A percentile compares a stretch with the other conserved stretches of the same genome.
These are phyloP conservation scores for Tipula confusa DNA, from an alignment of 2,888 invertebrate genomes.

Conservation along the genomic window DNA sequence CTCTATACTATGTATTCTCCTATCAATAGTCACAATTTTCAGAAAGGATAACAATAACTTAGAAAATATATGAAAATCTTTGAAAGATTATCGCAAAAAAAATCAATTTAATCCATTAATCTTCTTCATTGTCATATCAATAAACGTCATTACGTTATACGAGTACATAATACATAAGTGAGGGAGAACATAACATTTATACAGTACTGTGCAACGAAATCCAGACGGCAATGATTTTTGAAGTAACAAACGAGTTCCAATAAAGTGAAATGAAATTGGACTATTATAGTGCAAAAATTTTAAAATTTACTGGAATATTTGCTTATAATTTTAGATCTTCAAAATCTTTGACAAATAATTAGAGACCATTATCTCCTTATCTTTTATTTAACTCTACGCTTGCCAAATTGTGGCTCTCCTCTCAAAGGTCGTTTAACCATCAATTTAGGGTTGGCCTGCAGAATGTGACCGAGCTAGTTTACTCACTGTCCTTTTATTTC, in stretches of 20 bases:
- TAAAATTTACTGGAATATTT: too few species aligned
- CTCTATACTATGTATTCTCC: neutral
- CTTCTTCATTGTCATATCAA: constrained; percentile 25
- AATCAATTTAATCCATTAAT: constrained; percentile 20
- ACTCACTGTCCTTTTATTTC: too few species aligned
- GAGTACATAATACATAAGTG: neutral
- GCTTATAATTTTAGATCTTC: too few species aligned
- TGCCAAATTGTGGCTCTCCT: too few species aligned
- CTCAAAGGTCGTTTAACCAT: too few species aligned
- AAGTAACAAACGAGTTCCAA: too few species aligned
- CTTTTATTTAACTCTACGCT: too few species aligned
- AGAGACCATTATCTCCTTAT: too few species aligned
- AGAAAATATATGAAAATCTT: neutral
- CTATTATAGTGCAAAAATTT: too few species aligned
- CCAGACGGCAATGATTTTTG: neutral
- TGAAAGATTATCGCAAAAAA: neutral
- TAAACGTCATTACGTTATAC: neutral
- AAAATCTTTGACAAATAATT: neutral
- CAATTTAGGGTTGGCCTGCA: too few species aligned
- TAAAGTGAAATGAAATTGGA: too few species aligned
- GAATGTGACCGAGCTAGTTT: too few species aligned
- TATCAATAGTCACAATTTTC: neutral
- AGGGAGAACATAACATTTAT: neutral
- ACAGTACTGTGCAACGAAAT: neutral
- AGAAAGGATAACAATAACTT: neutral